A percentile compares a stretch with the other conserved stretches of the same genome.
phyloP scores from a whole-genome alignment of 2,888 invertebrate genomes.

The Diaphora mendica region DNA sequence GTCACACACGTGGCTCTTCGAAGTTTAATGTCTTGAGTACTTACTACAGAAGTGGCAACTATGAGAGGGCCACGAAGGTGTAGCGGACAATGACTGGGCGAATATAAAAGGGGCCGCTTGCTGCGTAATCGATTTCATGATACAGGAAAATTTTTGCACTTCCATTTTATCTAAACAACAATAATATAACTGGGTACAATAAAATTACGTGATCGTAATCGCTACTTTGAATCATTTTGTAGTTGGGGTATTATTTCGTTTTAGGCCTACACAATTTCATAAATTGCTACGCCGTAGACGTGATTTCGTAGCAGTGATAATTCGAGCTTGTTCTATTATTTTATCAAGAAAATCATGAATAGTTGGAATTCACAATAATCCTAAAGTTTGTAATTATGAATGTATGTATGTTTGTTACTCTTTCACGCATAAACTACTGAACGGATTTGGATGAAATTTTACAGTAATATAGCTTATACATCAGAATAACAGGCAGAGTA shows the following conservation, averaged over 20 bases:
- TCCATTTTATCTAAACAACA: slow-evolving; percentile 39
- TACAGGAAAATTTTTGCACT: slow-evolving; percentile 43
- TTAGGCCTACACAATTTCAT: neutral
- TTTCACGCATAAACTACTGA: too few species aligned
- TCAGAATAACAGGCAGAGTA: too few species aligned
- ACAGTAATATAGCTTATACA: too few species aligned
- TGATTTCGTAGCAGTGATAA: neutral
- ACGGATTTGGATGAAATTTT: too few species aligned
- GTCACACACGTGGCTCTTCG: slow-evolving; percentile 7
- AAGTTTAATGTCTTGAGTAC: slow-evolving; percentile 21
- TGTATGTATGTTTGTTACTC: too few species aligned
- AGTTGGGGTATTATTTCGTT: neutral
- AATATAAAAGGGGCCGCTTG: slow-evolving; percentile 39
- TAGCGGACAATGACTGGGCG: slow-evolving; percentile 54
- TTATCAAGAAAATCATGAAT: neutral
- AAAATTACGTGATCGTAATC: slow-evolving; percentile 11
- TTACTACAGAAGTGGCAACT: slow-evolving; percentile 23
- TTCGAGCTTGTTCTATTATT: neutral
- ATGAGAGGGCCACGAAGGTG: slow-evolving; percentile 25
- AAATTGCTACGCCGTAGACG: slow-evolving; percentile 20
- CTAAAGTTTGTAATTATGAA: too few species aligned
- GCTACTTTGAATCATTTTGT: slow-evolving; percentile 7
- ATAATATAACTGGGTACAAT: slow-evolving; percentile 23
- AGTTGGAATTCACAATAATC: neutral
- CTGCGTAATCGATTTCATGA: slow-evolving; percentile 49